Percentiles rank a stretch among this genome's conserved stretches.
phyloP scores from a whole-genome alignment of 2,113 vertebrate genomes.

The Oncorhynchus masou region DNA sequence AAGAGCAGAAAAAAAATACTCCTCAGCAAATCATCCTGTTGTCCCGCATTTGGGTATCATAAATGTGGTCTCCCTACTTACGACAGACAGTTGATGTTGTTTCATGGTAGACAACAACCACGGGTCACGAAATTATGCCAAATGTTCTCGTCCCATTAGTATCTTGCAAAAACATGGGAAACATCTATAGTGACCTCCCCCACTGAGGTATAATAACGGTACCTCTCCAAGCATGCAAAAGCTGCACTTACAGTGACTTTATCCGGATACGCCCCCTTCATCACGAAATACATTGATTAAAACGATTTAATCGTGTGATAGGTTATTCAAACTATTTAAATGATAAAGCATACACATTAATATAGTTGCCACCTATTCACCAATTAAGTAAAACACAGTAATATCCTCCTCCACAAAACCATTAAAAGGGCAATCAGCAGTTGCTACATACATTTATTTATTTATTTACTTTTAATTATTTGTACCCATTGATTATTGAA shows the following conservation, averaged over 20 bases:
- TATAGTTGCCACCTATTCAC: not conserved
- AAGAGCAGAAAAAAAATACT: no score
- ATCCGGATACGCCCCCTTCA: not conserved
- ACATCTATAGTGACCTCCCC: constrained; percentile 11
- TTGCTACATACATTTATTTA: no score
- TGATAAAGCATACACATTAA: not conserved
- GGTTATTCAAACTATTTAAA: not conserved
- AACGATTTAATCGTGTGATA: not conserved
- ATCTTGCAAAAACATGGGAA: not conserved
- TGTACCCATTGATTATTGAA: no score
- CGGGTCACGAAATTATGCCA: not conserved
- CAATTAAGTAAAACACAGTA: not conserved
- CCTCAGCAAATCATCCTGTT: no score
- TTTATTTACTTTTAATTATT: no score
- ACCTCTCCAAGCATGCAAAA: constrained; percentile 8
- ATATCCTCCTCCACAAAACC: no score
- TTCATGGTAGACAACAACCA: constrained; percentile 46
- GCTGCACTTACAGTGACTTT: not conserved
- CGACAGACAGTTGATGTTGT: constrained; percentile 25
- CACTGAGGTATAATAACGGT: not conserved
- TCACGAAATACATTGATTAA: not conserved
- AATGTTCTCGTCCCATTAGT: not conserved
- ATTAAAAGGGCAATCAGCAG: no score
- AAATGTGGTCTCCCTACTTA: no score
- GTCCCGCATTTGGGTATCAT: no score